These are phyloP conservation scores for Hyposmocoma kahamanoa DNA, from an alignment of 1,140 invertebrate species.

Conservation along the genomic window DNA sequence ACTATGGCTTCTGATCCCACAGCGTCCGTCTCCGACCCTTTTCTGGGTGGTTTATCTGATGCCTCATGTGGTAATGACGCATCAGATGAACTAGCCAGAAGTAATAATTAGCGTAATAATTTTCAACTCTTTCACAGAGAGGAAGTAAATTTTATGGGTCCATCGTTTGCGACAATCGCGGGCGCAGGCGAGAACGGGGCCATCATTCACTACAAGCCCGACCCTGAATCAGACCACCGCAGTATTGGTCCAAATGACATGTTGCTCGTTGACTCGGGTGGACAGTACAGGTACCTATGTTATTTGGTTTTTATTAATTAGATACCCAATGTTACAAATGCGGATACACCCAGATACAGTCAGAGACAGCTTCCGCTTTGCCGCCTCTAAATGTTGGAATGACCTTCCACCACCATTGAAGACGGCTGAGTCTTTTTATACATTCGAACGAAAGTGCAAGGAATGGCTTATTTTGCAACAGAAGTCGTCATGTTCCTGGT, in stretches of 20 bases:
- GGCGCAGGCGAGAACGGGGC: constrained; percentile 93
- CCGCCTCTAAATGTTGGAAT: not conserved
- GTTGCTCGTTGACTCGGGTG: constrained; percentile 95
- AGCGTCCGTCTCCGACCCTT: no score
- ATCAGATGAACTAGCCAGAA: no score
- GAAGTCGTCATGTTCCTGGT: no score
- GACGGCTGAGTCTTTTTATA: not conserved
- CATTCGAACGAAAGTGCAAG: not conserved
- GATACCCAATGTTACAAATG: not conserved
- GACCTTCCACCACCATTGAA: not conserved
- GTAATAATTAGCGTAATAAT: no score
- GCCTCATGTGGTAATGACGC: no score
- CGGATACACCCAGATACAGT: not conserved
- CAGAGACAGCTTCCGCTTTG: not conserved
- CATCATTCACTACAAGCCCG: constrained; percentile 93
- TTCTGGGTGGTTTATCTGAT: no score
- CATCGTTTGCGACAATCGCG: constrained; percentile 96
- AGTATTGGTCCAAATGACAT: constrained; percentile 83
- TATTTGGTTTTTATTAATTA: not conserved
- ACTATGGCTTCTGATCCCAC: no score
- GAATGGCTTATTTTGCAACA: no score
- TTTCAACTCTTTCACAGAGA: constrained; percentile 36
- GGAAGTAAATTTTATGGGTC: constrained; percentile 85
- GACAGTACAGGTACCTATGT: constrained; percentile 75
- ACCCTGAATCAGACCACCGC: constrained; percentile 78